A percentile compares a stretch with the other conserved stretches of the same genome.
phyloP scores from a whole-genome alignment of 1,140 invertebrate genomes.

The Hormaphis cornu region DNA sequence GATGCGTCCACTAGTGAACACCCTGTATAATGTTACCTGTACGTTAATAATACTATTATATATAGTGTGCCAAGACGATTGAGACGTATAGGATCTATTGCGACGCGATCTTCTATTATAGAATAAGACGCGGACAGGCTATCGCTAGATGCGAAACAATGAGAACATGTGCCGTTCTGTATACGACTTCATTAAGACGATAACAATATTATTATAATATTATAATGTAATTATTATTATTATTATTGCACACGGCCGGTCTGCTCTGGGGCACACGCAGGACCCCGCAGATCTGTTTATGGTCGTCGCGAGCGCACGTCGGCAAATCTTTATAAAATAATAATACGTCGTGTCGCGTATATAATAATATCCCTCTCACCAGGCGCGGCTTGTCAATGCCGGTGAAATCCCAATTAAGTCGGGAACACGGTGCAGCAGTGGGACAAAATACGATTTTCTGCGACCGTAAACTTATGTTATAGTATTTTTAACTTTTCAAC shows the following conservation, averaged over 20 bases:
- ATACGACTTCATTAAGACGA: constrained; percentile 5
- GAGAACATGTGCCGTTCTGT: background rate
- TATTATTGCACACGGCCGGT: too few relatives aligned
- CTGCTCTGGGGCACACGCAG: too few relatives aligned
- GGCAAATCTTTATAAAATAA: constrained; percentile 14
- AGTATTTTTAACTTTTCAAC: too few relatives aligned
- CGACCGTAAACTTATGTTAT: too few relatives aligned
- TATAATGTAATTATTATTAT: too few relatives aligned
- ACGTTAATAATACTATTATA: too few relatives aligned
- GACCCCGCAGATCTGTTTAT: background rate
- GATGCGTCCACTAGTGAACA: too few relatives aligned
- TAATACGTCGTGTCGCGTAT: background rate
- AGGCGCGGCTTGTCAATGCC: background rate
- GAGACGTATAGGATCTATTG: constrained; percentile 1
- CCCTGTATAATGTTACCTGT: too few relatives aligned
- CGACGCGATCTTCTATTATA: too few relatives aligned
- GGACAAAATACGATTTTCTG: too few relatives aligned
- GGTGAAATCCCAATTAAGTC: background rate
- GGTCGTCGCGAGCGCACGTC: constrained; percentile 11
- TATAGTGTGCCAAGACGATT: background rate
- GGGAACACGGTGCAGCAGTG: too few relatives aligned
- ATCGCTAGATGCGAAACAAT: constrained; percentile 20
- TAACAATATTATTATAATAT: background rate
- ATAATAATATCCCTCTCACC: background rate
- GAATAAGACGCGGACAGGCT: too few relatives aligned